Evolutionary conservation across 92 coral and sea anemone genomes (phyloP).

Genomic region (Zoanthus gigantus): DNA sequence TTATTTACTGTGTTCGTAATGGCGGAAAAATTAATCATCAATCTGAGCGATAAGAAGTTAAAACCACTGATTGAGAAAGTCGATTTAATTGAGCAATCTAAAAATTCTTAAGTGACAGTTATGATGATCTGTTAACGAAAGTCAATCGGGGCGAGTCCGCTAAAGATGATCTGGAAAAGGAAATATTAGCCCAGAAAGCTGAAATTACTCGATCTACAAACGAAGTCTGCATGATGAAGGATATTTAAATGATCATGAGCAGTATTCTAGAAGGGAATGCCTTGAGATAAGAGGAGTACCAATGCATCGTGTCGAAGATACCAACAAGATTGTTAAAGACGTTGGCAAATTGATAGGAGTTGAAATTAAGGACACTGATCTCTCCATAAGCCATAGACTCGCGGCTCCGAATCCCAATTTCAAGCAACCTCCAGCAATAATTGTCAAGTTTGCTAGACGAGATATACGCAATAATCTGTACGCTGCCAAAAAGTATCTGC

Average conservation of each 20-base stretch:
- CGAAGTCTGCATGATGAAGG: conserved; percentile 9
- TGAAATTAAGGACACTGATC: conserved; percentile 9
- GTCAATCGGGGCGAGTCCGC: not conserved
- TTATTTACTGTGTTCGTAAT: conserved; percentile 3
- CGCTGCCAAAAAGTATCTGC: conserved; percentile 22
- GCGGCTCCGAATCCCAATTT: not conserved
- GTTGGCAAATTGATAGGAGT: conserved; percentile 33
- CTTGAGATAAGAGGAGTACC: conserved; percentile 22
- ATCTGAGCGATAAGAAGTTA: not conserved
- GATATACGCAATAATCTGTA: not conserved
- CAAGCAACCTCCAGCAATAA: not conserved
- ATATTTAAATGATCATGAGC: conserved; percentile 29
- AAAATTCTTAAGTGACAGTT: not conserved
- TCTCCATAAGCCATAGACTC: conserved; percentile 19
- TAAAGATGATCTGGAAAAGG: conserved; percentile 24
- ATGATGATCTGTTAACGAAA: not conserved
- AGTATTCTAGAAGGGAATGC: conserved; percentile 36
- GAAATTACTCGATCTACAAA: not conserved
- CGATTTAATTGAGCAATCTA: not conserved
- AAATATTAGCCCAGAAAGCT: conserved; percentile 21
- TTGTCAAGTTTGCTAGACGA: conserved; percentile 12
- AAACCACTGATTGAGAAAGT: not conserved
- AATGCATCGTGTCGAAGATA: conserved; percentile 20
- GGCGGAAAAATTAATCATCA: not conserved
- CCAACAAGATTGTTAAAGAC: conserved; percentile 15